These are phyloP conservation scores for Drosophila aff. DNA, from an alignment of 1,140 invertebrate genomes.

Conservation along the genomic window DNA sequence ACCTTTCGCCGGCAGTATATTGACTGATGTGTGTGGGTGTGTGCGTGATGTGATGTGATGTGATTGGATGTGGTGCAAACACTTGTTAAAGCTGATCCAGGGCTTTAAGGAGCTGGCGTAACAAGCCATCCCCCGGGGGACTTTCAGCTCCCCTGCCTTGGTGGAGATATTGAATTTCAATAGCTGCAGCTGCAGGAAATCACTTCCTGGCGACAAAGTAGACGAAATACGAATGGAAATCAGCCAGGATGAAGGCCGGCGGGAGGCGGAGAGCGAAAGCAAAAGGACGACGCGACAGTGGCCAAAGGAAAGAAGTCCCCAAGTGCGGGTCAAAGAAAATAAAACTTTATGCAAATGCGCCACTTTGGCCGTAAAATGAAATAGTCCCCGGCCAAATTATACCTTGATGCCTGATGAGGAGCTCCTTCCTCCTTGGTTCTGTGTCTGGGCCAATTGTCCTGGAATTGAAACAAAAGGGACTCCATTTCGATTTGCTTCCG, in stretches of 20 bases:
- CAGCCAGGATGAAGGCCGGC: slow-evolving; percentile 18
- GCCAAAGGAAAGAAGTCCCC: slow-evolving; percentile 56
- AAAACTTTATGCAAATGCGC: slow-evolving; percentile 82
- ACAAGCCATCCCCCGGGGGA: not conserved
- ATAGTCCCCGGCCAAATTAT: slow-evolving; percentile 80
- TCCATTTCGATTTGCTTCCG: slow-evolving; percentile 19
- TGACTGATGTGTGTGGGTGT: slow-evolving; percentile 39
- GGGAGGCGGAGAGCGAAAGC: not conserved
- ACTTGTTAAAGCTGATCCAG: slow-evolving; percentile 55
- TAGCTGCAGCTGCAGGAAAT: slow-evolving; percentile 72
- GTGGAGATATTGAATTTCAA: slow-evolving; percentile 75
- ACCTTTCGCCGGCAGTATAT: slow-evolving; percentile 58
- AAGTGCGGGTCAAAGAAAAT: slow-evolving; percentile 83
- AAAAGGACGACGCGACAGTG: slow-evolving; percentile 30
- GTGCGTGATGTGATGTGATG: not conserved
- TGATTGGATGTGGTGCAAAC: slow-evolving; percentile 51
- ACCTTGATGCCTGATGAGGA: slow-evolving; percentile 80
- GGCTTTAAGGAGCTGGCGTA: slow-evolving; percentile 56
- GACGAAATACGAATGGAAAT: slow-evolving; percentile 53
- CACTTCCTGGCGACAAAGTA: slow-evolving; percentile 69
- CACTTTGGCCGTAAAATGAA: slow-evolving; percentile 82
- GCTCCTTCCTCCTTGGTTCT: not conserved
- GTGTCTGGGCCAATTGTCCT: slow-evolving; percentile 54
- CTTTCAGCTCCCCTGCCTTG: slow-evolving; percentile 7
- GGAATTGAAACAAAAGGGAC: slow-evolving; percentile 77